Evolutionary conservation across 2,888 invertebrate species (phyloP).

Genomic region (Odontocolon sp.): DNA sequence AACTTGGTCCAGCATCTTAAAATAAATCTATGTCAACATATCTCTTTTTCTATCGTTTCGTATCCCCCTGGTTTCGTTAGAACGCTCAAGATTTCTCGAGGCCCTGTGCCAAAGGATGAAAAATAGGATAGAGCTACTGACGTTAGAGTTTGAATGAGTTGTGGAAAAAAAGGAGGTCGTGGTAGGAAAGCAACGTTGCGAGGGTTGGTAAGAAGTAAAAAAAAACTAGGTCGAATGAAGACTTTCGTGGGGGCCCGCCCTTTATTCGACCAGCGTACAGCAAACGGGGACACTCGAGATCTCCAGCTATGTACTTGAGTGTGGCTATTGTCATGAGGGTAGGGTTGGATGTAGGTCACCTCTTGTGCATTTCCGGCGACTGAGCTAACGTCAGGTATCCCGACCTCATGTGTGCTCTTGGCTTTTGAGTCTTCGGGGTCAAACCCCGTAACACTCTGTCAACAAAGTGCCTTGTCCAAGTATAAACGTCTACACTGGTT

Average conservation of each 20-base stretch:
- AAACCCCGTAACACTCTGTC: conserved; percentile 45
- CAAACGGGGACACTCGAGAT: conserved; percentile 38
- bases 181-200: conserved; percentile 45
- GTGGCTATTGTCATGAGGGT: conserved; percentile 69
- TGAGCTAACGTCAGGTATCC: conserved; percentile 37
- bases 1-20: no score
- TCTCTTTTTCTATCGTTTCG: background rate
- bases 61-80: background rate
- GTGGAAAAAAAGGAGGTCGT: conserved; percentile 45
- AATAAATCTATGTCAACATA: background rate
- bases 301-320: conserved; percentile 66
- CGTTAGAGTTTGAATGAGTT: conserved; percentile 1
- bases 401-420: conserved; percentile 42
- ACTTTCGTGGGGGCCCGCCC: conserved; percentile 44
- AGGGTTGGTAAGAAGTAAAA: conserved; percentile 9
- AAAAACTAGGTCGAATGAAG: conserved; percentile 58
- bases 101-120: background rate
- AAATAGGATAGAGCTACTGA: conserved; percentile 19
- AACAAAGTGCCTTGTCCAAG: conserved; percentile 27
- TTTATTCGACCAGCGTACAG: conserved; percentile 44
- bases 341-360: conserved; percentile 71
- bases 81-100: background rate
- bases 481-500: background rate
- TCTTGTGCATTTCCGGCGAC: conserved; percentile 69
- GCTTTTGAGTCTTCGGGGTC: conserved; percentile 32